Evolutionary conservation across 2,113 vertebrate species (phyloP).

Genomic region (Saccopteryx bilineata): DNA sequence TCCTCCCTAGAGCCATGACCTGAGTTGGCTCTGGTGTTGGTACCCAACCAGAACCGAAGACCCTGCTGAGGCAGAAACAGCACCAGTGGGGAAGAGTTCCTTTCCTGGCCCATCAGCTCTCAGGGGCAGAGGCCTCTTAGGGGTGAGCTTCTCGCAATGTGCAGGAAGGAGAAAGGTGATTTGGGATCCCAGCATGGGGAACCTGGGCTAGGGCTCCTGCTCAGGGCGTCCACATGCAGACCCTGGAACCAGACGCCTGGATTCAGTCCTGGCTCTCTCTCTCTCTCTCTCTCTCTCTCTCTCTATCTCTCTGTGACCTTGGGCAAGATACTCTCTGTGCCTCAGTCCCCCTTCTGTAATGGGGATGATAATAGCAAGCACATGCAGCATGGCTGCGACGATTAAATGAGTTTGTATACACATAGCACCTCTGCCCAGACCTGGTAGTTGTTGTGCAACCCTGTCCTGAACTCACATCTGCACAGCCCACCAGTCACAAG

Average conservation of each 20-base stretch:
- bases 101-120: background rate
- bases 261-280: background rate
- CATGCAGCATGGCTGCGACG: background rate
- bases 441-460: background rate
- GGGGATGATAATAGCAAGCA: background rate
- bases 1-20: background rate
- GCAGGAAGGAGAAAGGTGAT: background rate
- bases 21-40: background rate
- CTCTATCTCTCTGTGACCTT: background rate
- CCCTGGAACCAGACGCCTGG: background rate
- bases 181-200: background rate
- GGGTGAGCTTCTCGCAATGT: background rate
- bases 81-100: accelerated
- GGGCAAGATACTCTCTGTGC: background rate
- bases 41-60: background rate
- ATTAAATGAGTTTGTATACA: background rate
- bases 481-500: background rate
- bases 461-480: background rate
- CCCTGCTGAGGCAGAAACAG: background rate
- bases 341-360: background rate
- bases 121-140: background rate
- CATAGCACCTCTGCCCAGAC: background rate
- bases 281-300: background rate
- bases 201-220: background rate
- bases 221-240: background rate